Base-by-base conservation (phyloP, 2,113 vertebrate genomes). In the Pimephales promelas region DNA sequence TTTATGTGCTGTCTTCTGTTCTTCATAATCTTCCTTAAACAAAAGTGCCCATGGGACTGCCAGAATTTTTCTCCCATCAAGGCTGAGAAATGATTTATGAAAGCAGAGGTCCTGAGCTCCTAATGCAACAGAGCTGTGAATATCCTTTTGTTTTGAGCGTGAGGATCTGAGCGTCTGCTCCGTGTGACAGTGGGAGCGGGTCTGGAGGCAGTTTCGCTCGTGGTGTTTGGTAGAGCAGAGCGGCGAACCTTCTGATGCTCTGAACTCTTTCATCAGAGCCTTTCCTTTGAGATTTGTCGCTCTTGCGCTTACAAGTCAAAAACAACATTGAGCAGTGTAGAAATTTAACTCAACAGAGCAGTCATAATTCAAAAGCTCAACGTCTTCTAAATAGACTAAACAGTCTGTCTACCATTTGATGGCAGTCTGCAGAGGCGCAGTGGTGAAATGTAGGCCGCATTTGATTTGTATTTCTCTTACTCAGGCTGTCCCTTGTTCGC, bases 21-120 rank as follows among this genome's bases (percentile, higher is more conserved):
- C 79, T 81, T 70, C 79, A 81, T 81, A 70, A 81, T 81, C 47
- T 70, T 81, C 64, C 62, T 70, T 70, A 81, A 81, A 81, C 79
- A 81, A 81, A 81, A 81, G 47, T 70, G 47, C 47, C 47, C 47
- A n/a, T 56, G 62, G 79, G 79, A 56, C 11, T 81, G 79, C 56
- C 64, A 43, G 49, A 54, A 56, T 81, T 68, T 68, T 54, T 56
- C 79, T 18, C 8, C 20, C 26, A 81, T 70, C 62, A 70, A 81
- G 62, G 64, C 79, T 70, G 47, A 70, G 8, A 56, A 81, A 81
- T 81, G 47, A 70, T 81, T 81, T 81, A 70, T 71, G 62, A 36
- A 81, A 70, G 62, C 64, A 40, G 22, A 49, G 64, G 78, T 80
- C 78, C 61, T 34, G 61, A 34, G 78, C 78, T 80, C 61, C 45